Evolutionary conservation across 2,113 vertebrate species (phyloP), one percentile per base, ranked within the genome.

Genomic region (Grammomys surdaster): DNA sequence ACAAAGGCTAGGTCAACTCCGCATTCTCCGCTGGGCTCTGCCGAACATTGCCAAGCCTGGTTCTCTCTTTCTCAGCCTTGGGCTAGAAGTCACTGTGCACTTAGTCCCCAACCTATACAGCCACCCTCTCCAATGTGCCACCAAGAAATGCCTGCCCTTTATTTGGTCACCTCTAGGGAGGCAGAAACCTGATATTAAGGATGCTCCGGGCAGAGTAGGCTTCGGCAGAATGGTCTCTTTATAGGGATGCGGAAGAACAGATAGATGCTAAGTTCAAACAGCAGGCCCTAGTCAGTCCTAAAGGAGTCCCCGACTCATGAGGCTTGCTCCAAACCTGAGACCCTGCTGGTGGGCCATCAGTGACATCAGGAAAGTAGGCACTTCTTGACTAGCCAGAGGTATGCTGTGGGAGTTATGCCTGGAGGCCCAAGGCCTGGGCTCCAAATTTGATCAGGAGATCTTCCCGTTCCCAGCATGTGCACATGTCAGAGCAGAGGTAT

Each of bases 41-140:
- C 33, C 36, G 11, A 4, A 17, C 7, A 0, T 4, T 13, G 85
- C 36, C 4, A 1, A 14, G 9, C 54, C 56, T 7, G 43, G 60
- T 40, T 43, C 20, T 46, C 77, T n/a, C 12, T 40, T 9, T 28
- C 24, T 24, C 16, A 36, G 26, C 22, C 67, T 24, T 58, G 22
- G 28, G 20, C 69, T 10, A 72, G 69, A 73, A 89, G 31, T 40
- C 54, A 56, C 12, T 31, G 20, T 36, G 2, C 6, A 1, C 14
- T 36, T 43, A 12, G 56, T 5, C 46, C 40, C 70, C 13, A 1
- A 4, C 28, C 3, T 1, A 12, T 0, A 12, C 2, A 0, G 60
- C 67, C 56, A 46, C 54, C 78, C 51, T 19, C 88, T 24, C 24
- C 24, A 3, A 46, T 1, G 1, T 6, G 11, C 24, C 46, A 0